Evolutionary conservation across 1,140 invertebrate species (phyloP).

Genomic region (Brachionus calyciflorus): DNA sequence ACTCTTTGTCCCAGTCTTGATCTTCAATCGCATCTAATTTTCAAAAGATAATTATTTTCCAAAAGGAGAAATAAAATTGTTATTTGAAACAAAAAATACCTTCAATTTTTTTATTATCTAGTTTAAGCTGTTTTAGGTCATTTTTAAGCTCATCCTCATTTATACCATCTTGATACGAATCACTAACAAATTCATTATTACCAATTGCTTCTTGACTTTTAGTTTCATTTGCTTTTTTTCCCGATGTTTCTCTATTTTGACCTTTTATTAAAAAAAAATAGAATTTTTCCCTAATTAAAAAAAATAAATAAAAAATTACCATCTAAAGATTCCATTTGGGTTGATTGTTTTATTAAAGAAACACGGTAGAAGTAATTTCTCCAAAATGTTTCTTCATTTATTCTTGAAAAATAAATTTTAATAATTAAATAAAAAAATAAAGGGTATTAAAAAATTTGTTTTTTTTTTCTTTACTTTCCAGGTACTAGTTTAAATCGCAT

Average conservation of each 20-base stretch:
- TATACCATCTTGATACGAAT: slow-evolving; percentile 57
- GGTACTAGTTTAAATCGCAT: slow-evolving; percentile 98
- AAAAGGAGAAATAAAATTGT: neutral
- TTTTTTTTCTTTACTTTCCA: slow-evolving; percentile 88
- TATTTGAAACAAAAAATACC: slow-evolving; percentile 1
- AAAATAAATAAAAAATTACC: neutral
- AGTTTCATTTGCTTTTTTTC: slow-evolving; percentile 50
- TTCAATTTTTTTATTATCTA: slow-evolving; percentile 49
- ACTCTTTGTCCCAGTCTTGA: slow-evolving; percentile 40
- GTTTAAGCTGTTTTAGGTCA: slow-evolving; percentile 61
- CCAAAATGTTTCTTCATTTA: slow-evolving; percentile 98
- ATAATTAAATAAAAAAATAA: too few relatives aligned
- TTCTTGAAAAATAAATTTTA: too few relatives aligned
- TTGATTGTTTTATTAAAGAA: slow-evolving; percentile 91
- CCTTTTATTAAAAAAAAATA: neutral
- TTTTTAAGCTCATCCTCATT: slow-evolving; percentile 61
- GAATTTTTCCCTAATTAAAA: neutral
- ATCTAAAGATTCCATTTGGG: slow-evolving; percentile 67
- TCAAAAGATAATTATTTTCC: neutral
- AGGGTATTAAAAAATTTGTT: slow-evolving; percentile 98
- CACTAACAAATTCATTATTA: slow-evolving; percentile 61
- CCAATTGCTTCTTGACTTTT: slow-evolving; percentile 52
- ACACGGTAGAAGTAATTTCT: slow-evolving; percentile 99
- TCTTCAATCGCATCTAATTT: neutral
- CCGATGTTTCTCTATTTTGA: neutral